Conservation (phyloP, 1,140 invertebrate genomes). For the Nasonia vitripennis region DNA sequence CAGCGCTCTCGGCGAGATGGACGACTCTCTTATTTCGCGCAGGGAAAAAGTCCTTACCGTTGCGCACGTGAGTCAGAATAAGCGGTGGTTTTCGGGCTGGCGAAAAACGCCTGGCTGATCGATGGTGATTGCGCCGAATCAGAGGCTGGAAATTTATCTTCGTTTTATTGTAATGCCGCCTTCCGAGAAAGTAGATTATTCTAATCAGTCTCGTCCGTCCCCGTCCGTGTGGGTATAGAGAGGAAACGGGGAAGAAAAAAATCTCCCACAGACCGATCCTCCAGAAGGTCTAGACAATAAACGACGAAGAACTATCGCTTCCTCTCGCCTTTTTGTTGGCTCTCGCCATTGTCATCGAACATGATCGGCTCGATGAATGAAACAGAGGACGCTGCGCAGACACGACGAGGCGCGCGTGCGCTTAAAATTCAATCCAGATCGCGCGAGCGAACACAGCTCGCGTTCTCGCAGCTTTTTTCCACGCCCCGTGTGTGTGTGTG, state of each 20-base stretch:
- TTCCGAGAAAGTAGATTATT: background rate
- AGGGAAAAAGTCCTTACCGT: conserved; percentile 15
- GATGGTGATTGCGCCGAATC: background rate
- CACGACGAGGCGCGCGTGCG: background rate
- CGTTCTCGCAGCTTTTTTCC: background rate
- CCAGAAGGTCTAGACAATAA: conserved; percentile 10
- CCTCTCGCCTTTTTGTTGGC: background rate
- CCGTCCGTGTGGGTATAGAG: background rate
- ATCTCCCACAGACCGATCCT: background rate
- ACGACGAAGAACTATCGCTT: background rate
- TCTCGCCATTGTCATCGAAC: background rate
- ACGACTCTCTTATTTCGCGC: conserved; percentile 16
- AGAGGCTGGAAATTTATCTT: no score
- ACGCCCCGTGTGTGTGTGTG: background rate
- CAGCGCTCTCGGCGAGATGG: conserved; percentile 7
- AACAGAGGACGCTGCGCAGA: conserved; percentile 3
- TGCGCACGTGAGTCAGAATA: background rate
- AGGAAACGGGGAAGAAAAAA: background rate
- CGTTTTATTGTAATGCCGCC: background rate
- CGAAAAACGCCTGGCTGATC: background rate
- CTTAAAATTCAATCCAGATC: conserved; percentile 47
- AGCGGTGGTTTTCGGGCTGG: background rate
- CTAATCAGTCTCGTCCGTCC: background rate
- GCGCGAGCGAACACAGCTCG: background rate
- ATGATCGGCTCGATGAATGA: background rate